Percentiles rank a stretch among this genome's conserved stretches.
Conservation (phyloP, 2,797 vertebrate genomes). For the Cyprinodon diabolis region DNA sequence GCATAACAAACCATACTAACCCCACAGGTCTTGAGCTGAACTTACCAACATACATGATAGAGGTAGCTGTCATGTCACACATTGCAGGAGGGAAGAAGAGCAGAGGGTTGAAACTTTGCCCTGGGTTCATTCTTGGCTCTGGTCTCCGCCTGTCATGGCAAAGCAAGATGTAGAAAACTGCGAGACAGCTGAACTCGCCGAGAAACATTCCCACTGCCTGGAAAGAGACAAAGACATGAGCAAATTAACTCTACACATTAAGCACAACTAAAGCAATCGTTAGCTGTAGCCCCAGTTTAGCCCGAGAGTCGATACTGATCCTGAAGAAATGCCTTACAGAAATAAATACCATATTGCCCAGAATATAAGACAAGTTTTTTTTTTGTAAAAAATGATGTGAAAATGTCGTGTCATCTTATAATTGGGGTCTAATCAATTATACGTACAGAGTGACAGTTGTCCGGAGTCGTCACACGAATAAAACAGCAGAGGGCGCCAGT, state of each 20-base stretch:
- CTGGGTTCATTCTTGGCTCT: constrained; percentile 75
- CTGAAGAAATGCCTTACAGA: no score
- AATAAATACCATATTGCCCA: no score
- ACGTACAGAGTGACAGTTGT: no score
- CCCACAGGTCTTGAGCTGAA: constrained; percentile 10
- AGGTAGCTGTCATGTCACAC: constrained; percentile 93
- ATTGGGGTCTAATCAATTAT: no score
- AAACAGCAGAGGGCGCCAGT: no score
- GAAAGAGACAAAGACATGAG: neutral
- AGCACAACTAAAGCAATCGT: no score
- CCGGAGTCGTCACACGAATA: no score
- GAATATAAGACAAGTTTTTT: no score
- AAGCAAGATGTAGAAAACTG: constrained; percentile 85
- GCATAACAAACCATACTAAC: neutral
- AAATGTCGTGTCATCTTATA: no score
- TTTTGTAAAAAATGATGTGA: no score
- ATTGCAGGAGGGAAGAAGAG: constrained; percentile 92
- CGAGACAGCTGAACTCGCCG: constrained; percentile 90
- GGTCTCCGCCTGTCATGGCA: constrained; percentile 76
- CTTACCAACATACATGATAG: constrained; percentile 95
- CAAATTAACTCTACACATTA: neutral
- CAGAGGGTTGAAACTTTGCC: constrained; percentile 85
- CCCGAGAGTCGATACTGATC: no score
- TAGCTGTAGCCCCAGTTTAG: no score
- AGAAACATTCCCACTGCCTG: constrained; percentile 95